These are phyloP conservation scores for Pegea sp. DNA, from an alignment of 23 tunicate species.

Conservation along the genomic window DNA sequence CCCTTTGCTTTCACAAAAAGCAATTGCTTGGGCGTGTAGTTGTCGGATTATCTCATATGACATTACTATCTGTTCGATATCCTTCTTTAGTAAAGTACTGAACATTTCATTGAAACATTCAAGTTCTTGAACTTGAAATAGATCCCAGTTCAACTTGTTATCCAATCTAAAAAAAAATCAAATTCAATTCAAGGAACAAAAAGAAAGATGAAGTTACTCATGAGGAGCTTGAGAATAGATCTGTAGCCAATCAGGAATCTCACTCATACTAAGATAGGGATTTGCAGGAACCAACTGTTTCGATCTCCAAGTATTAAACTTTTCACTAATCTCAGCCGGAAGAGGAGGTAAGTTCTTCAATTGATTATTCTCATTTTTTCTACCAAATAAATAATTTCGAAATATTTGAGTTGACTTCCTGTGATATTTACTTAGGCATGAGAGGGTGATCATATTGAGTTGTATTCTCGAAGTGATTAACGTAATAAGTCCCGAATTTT, in stretches of 20 bases:
- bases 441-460: conserved; percentile 82
- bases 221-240: conserved; percentile 79
- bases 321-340: conserved; percentile 65
- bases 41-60: conserved; percentile 58
- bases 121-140: conserved; percentile 75
- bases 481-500: conserved; percentile 68
- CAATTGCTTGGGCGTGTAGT: conserved; percentile 24
- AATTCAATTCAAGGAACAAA: no score
- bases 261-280: conserved; percentile 69
- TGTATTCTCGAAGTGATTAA: conserved; percentile 51
- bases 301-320: conserved; percentile 64
- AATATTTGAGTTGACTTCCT: background rate
- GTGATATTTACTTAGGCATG: conserved; percentile 31
- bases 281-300: conserved; percentile 88
- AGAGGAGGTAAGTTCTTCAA: conserved; percentile 18
- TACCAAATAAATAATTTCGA: background rate
- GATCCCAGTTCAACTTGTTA: conserved; percentile 55
- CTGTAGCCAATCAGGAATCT: conserved; percentile 76
- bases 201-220: conserved; percentile 14
- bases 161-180: conserved; percentile 24
- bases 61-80: conserved; percentile 88
- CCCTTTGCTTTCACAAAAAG: no score
- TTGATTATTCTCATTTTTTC: background rate
- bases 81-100: conserved; percentile 82
- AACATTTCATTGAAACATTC: conserved; percentile 85